Evolutionary conservation across 2,113 vertebrate species (phyloP).

Genomic region (Dromas ardeola): DNA sequence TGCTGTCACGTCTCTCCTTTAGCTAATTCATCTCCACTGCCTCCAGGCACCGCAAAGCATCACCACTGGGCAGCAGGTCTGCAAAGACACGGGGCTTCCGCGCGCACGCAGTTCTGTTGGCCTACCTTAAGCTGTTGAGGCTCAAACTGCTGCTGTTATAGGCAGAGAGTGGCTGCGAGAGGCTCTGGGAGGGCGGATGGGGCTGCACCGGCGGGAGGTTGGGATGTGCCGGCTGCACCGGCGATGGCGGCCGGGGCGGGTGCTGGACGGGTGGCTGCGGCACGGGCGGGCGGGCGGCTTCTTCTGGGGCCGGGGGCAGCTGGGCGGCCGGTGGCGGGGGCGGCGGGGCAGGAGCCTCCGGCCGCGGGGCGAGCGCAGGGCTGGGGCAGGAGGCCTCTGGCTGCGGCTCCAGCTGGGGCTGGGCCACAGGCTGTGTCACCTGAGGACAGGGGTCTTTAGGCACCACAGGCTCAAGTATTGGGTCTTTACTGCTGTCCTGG

Average conservation of each 20-base stretch:
- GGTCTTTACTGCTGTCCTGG: constrained; percentile 87
- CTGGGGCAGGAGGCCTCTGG: constrained; percentile 65
- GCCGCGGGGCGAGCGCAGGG: constrained; percentile 42
- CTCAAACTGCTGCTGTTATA: constrained; percentile 89
- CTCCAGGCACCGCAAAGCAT: background rate
- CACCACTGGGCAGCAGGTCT: background rate
- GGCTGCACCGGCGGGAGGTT: constrained; percentile 76
- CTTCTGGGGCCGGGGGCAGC: constrained; percentile 72
- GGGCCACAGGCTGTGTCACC: constrained; percentile 39
- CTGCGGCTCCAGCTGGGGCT: constrained; percentile 60
- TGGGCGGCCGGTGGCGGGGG: constrained; percentile 67
- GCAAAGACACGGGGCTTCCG: background rate
- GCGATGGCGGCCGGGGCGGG: constrained; percentile 77
- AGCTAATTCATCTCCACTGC: background rate
- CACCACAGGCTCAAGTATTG: constrained; percentile 74
- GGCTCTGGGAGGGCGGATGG: constrained; percentile 80
- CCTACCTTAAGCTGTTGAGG: constrained; percentile 94
- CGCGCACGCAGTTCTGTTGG: fast-evolving
- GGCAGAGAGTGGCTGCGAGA: constrained; percentile 80
- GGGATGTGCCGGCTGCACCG: constrained; percentile 76
- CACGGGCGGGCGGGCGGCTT: constrained; percentile 67
- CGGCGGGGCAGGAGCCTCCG: constrained; percentile 50
- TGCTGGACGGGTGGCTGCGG: constrained; percentile 64
- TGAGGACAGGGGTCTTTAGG: constrained; percentile 78
- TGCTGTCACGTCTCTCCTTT: background rate